These are phyloP conservation scores for Megaceryle alcyon DNA, from an alignment of 2,797 vertebrate species.

Conservation along the genomic window DNA sequence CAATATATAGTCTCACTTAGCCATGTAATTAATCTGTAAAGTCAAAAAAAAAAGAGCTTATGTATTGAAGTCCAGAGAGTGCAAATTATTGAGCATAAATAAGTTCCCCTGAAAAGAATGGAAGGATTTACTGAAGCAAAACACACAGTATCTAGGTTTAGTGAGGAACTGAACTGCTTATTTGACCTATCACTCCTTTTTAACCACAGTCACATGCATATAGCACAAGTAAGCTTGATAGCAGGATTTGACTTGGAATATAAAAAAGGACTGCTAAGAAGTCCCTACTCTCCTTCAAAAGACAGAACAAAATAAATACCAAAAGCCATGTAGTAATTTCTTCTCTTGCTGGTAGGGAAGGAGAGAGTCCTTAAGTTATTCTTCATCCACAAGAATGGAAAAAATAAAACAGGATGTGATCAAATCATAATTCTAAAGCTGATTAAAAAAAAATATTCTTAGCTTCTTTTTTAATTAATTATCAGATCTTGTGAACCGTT, in stretches of 20 bases:
- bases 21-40: neutral
- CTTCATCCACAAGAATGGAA: neutral
- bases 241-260: neutral
- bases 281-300: neutral
- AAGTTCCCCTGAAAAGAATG: neutral
- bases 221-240: neutral
- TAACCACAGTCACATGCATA: neutral
- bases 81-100: neutral
- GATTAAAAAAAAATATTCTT: neutral
- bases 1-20: constrained; percentile 3
- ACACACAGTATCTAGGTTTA: neutral
- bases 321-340: neutral
- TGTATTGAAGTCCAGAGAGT: neutral
- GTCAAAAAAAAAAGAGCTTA: neutral
- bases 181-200: neutral
- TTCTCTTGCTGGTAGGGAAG: neutral
- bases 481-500: neutral
- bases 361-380: neutral
- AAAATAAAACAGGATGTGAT: neutral
- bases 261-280: neutral
- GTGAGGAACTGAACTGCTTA: neutral
- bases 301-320: neutral
- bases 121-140: neutral
- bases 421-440: neutral
- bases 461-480: neutral